Percentiles rank a stretch among this genome's conserved stretches.
phyloP scores from a whole-genome alignment of 2,888 invertebrate species.

The Eledone cirrhosa region DNA sequence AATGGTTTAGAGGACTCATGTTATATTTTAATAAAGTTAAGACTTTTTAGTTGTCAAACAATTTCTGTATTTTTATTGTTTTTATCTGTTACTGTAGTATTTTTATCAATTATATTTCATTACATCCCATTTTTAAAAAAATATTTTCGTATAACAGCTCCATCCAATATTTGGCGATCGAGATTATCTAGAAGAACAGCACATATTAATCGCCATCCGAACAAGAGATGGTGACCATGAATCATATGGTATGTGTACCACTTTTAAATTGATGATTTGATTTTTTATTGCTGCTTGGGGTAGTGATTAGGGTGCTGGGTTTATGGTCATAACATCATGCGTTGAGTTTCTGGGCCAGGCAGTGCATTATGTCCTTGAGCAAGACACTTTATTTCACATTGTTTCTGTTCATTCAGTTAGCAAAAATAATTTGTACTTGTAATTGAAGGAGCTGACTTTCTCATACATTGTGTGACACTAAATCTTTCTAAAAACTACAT shows the following conservation, averaged over 20 bases:
- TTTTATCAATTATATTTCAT: background rate
- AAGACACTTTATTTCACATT: too few relatives aligned
- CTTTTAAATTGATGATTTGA: background rate
- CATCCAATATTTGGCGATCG: conserved; percentile 62
- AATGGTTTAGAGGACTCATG: too few relatives aligned
- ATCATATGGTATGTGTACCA: conserved; percentile 52
- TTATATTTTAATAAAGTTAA: too few relatives aligned
- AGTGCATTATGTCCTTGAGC: too few relatives aligned
- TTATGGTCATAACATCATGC: background rate
- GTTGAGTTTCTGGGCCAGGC: background rate
- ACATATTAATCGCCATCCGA: conserved; percentile 62
- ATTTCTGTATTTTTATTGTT: background rate
- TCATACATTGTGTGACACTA: too few relatives aligned
- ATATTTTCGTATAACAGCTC: conserved; percentile 44
- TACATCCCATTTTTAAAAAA: background rate
- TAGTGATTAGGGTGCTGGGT: too few relatives aligned
- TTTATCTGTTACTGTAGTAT: background rate
- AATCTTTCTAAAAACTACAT: too few relatives aligned
- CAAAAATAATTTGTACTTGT: too few relatives aligned
- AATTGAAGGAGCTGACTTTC: too few relatives aligned
- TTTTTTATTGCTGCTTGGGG: too few relatives aligned
- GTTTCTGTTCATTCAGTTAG: too few relatives aligned
- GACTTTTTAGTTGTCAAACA: too few relatives aligned
- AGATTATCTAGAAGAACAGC: conserved; percentile 63
- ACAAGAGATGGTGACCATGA: conserved; percentile 59